Conservation (phyloP, 2,797 vertebrate species). For the Helarctos malayanus region DNA sequence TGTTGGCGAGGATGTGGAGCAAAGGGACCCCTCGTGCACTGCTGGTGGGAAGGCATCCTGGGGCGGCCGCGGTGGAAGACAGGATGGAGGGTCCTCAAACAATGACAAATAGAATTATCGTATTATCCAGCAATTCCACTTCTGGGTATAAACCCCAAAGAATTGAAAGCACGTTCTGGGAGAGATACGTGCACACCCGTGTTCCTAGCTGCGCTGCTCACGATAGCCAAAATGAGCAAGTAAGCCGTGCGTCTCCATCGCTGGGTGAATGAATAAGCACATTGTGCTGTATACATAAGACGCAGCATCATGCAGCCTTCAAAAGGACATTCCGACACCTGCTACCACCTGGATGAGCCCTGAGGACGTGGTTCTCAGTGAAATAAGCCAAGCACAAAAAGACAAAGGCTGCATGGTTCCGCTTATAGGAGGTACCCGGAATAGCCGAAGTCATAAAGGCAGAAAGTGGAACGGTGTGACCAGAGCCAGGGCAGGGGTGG, state of each 20-base stretch:
- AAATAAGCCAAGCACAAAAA: background rate
- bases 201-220: background rate
- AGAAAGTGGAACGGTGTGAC: background rate
- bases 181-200: rapidly evolving
- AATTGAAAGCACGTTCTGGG: background rate
- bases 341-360: no score
- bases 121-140: no score
- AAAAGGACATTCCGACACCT: background rate
- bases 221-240: background rate
- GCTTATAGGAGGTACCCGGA: rapidly evolving
- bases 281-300: rapidly evolving
- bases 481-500: no score
- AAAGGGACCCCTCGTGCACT: rapidly evolving
- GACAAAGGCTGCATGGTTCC: background rate
- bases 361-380: rapidly evolving
- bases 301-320: background rate
- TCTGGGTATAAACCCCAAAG: background rate
- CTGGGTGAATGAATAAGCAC: rapidly evolving
- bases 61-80: background rate
- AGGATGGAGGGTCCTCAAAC: background rate
- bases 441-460: background rate
- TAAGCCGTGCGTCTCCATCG: rapidly evolving
- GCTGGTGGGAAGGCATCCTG: no score
- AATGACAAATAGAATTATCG: background rate
- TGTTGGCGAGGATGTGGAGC: background rate